Conservation (phyloP, 2,797 vertebrate species). For the Gymnocypris eckloni region DNA sequence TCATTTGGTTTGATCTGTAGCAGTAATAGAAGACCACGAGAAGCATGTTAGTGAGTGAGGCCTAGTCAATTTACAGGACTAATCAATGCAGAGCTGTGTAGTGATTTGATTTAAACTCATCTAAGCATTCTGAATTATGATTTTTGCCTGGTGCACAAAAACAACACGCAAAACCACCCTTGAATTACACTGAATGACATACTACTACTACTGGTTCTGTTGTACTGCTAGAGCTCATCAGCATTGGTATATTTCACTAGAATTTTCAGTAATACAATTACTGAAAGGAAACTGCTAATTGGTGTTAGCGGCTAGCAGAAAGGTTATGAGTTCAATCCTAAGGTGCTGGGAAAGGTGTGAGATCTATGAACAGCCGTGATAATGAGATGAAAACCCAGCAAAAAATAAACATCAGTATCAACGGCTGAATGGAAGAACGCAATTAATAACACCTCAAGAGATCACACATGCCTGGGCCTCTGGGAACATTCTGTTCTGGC, state of each 20-base stretch:
- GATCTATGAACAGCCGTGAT: slow-evolving; percentile 1
- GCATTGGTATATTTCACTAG: background rate
- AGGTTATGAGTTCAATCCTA: slow-evolving; percentile 28
- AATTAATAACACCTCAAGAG: slow-evolving; percentile 22
- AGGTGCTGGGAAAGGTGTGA: slow-evolving; percentile 22
- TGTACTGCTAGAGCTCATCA: background rate
- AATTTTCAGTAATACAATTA: slow-evolving; percentile 22
- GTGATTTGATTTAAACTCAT: slow-evolving; percentile 65
- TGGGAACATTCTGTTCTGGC: slow-evolving; percentile 48
- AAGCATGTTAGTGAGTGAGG: slow-evolving; percentile 51
- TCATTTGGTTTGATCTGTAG: slow-evolving; percentile 45
- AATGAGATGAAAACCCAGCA: slow-evolving; percentile 32
- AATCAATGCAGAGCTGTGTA: slow-evolving; percentile 68
- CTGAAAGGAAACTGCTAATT: slow-evolving; percentile 28
- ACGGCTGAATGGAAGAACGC: slow-evolving; percentile 58
- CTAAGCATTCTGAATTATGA: background rate
- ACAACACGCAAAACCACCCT: background rate
- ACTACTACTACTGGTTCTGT: background rate
- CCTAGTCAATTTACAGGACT: slow-evolving; percentile 62
- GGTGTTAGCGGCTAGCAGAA: slow-evolving; percentile 16
- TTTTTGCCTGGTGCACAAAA: background rate
- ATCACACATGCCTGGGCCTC: slow-evolving; percentile 1
- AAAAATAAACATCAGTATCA: slow-evolving; percentile 50
- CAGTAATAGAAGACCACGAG: slow-evolving; percentile 52
- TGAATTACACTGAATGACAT: background rate